Base-by-base conservation (phyloP, 2,888 invertebrate species). In the Candidula unifasciata region DNA sequence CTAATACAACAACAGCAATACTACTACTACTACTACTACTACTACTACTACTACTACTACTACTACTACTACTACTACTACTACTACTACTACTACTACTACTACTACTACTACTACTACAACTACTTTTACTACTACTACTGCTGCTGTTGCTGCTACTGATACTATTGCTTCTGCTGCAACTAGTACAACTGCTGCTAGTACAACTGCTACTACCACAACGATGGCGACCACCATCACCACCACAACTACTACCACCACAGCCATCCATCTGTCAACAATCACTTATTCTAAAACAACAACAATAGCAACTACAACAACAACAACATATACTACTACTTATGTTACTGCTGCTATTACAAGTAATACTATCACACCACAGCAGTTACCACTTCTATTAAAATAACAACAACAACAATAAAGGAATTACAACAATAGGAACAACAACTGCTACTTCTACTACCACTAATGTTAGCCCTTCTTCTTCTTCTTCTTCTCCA, bases 11-110 rank as follows among this genome's bases (percentile, higher is more conserved):
- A 44, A 44, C 76, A 3, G 3, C n/a, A 3, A 24, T 76, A 35
- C 52, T 52, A 44, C 76, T 76, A 35, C 76, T 76, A 44, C 76
- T 73, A 73, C 73, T 73, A 73, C 73, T 73, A 73, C 73, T 73
- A 73, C 76, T 76, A 35, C 76, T 76, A 44, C 76, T 76, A 35
- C 52, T 52, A 44, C 76, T 76, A 35, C 76, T 76, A 44, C 76
- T 52, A 44, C 76, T 52, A 44, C 76, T 76, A 44, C 52, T 76
- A 35, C 52, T 52, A 35, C 52, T 52, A 44, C 76, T 76, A 35
- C 76, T 76, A 76, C n/a, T 76, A 44, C 37, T 52, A 44, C 76
- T 76, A 35, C 76, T 76, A 44, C 76, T 76, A 35, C 76, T 76
- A 35, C 76, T 76, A 44, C 76, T 76, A 44, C 76, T 76, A 35